Evolutionary conservation across 2,888 invertebrate genomes (phyloP), one percentile per base, ranked within the genome.

Genomic region (Danaus chrysippus): DNA sequence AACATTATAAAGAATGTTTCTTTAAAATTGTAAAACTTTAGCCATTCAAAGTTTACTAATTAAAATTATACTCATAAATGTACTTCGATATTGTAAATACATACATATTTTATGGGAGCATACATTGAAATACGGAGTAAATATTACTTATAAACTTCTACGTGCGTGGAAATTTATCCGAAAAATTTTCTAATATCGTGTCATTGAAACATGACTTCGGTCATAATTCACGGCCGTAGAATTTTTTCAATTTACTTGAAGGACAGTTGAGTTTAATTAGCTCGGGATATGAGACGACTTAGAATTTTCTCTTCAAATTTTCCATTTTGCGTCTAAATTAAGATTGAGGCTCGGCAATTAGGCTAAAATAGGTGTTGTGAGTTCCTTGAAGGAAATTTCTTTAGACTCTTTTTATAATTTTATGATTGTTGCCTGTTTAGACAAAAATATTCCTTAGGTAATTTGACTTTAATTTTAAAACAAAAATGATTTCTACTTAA

Each of bases 231-330:
- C 49, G 17, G 17, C 15, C 17, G 46, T 46, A 15, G 46, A 49
- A 49, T 15, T 49, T 49, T 49, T 49, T 49, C 49, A 49, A 49
- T 49, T 17, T 49, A 49, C 17, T 49, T 49, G 15, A 49, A 49
- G 49, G 49, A 49, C 49, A 49, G 49, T 49, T 49, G 10, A 49
- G 49, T 49, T 49, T 49, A 49, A 49, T 49, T 49, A 49, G 17
- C 17, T 49, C 17, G 10, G 49, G 17, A 49, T 17, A 17, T 49
- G 49, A 49, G 17, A 49, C 49, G n/a, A 3, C 46, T 46, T n/a
- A 10, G 49, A 17, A 9, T 49, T 49, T 49, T 49, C 17, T 49
- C 2, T 9, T 49, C 9, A 49, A 49, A 49, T 17, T 49, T 49
- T 49, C 10, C 10, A 17, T 17, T 17, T 10, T 49, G 49, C 49